These are phyloP conservation scores for Danio aesculapii DNA, from an alignment of 2,797 vertebrate genomes.

Conservation along the genomic window DNA sequence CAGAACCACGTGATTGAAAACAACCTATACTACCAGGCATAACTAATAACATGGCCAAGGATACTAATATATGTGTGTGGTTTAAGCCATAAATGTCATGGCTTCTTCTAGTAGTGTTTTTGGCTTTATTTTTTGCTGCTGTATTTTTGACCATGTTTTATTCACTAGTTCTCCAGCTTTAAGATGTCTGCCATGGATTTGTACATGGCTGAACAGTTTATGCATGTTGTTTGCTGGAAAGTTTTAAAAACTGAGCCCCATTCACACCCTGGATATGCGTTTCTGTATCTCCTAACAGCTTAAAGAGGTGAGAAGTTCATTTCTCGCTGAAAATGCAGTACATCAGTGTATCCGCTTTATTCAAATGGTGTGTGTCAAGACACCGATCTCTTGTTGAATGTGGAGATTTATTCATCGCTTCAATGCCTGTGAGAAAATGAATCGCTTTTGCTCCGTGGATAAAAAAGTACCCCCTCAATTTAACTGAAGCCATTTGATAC, in stretches of 20 bases:
- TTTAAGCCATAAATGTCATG: neutral
- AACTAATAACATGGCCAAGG: no score
- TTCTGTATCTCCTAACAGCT: neutral
- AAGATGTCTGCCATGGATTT: slow-evolving; percentile 1
- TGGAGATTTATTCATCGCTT: neutral
- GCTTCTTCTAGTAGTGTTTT: neutral
- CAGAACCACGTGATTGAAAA: no score
- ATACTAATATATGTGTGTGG: neutral
- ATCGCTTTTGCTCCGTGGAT: neutral
- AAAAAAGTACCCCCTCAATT: neutral
- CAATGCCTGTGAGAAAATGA: neutral
- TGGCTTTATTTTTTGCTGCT: neutral
- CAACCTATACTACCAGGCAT: no score
- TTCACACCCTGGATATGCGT: neutral
- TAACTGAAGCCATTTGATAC: slow-evolving; percentile 9
- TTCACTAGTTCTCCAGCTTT: neutral
- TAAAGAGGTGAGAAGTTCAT: neutral
- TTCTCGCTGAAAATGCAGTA: neutral
- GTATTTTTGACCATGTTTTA: slow-evolving; percentile 25
- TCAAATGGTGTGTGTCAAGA: neutral
- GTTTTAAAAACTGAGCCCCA: neutral
- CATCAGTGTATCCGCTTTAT: neutral
- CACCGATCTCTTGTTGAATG: neutral
- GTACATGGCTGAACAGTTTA: neutral
- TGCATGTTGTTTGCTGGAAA: neutral